Evolutionary conservation across 2,113 vertebrate species (phyloP).

Genomic region (Trogon surrucura): DNA sequence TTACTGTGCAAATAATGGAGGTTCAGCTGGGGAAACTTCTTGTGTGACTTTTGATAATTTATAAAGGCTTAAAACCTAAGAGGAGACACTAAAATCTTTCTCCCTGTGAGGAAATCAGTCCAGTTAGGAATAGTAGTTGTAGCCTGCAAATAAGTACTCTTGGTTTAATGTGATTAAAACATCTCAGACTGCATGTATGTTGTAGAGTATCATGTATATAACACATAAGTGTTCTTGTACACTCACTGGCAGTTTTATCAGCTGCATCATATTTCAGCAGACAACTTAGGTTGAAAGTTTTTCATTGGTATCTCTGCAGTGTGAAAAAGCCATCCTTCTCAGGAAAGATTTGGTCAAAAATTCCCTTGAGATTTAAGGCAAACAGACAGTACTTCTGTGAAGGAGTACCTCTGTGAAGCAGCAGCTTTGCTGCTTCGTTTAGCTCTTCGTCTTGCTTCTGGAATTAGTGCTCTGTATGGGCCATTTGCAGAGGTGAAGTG

Average conservation of each 20-base stretch:
- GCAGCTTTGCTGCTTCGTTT: background rate
- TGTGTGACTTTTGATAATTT: background rate
- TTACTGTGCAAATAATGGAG: background rate
- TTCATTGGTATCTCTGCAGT: background rate
- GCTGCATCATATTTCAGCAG: background rate
- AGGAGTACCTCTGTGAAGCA: background rate
- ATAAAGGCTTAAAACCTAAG: background rate
- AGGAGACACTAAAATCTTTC: background rate
- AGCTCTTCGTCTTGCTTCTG: background rate
- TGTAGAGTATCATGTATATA: background rate
- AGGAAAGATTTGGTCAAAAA: background rate
- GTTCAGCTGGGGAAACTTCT: background rate
- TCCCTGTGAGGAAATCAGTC: background rate
- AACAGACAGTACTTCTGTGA: background rate
- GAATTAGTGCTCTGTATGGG: background rate
- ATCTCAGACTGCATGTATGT: fast-evolving
- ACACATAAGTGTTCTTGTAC: background rate
- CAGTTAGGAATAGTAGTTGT: background rate
- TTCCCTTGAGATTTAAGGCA: background rate
- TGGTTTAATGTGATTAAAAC: background rate
- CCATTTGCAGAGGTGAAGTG: background rate
- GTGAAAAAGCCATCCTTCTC: background rate
- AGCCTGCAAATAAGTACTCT: background rate
- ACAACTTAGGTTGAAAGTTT: background rate
- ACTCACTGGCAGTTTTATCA: fast-evolving